phyloP scores from a whole-genome alignment of 2,888 invertebrate species.

The Parapristionchus giblindavisi region DNA sequence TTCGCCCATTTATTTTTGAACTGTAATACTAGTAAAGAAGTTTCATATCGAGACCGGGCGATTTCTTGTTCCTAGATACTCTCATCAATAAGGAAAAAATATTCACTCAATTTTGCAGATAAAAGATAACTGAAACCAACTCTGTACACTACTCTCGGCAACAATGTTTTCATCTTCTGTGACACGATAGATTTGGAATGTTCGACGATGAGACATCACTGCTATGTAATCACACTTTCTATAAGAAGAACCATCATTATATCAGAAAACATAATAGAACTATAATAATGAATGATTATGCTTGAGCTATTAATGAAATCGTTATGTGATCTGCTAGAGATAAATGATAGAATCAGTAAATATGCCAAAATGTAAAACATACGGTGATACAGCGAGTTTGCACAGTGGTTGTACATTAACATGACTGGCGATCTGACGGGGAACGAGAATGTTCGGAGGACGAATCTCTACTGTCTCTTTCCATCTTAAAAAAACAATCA shows the following conservation, averaged over 20 bases:
- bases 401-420: conserved; percentile 53
- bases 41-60: too few relatives aligned
- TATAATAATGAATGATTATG: too few relatives aligned
- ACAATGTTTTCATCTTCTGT: conserved; percentile 14
- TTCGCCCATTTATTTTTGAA: too few relatives aligned
- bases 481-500: conserved; percentile 42
- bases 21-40: too few relatives aligned
- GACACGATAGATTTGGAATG: conserved; percentile 34
- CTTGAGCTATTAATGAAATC: too few relatives aligned
- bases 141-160: conserved; percentile 34
- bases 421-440: conserved; percentile 54
- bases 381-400: conserved; percentile 57
- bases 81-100: too few relatives aligned
- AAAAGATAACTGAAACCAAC: background rate
- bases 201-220: conserved; percentile 37
- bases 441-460: conserved; percentile 53
- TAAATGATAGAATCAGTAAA: too few relatives aligned
- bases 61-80: too few relatives aligned
- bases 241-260: too few relatives aligned
- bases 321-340: too few relatives aligned
- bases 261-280: too few relatives aligned
- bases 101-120: too few relatives aligned
- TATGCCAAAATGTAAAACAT: conserved; percentile 25
- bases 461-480: conserved; percentile 51
- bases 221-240: conserved; percentile 37